Conservation (phyloP, 2,888 invertebrate species). For the Philonicus albiceps region DNA sequence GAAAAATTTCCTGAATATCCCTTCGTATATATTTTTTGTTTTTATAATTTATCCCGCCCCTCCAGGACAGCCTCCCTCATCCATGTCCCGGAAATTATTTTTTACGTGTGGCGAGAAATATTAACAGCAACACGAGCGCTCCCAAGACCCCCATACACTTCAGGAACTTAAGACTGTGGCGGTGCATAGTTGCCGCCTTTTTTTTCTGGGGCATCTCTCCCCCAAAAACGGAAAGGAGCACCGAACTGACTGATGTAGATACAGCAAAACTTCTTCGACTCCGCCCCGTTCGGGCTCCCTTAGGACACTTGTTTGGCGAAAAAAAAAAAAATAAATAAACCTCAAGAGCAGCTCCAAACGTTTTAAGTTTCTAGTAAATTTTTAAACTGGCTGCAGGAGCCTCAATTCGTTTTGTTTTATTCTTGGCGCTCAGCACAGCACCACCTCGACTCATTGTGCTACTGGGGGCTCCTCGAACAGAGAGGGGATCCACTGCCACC, state of each 20-base stretch:
- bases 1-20: neutral
- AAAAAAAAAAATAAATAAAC: neutral
- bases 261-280: neutral
- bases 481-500: neutral
- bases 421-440: neutral
- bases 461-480: neutral
- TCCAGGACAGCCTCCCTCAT: neutral
- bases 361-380: neutral
- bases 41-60: neutral
- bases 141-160: neutral
- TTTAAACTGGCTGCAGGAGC: neutral
- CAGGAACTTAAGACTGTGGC: neutral
- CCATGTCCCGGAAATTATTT: neutral
- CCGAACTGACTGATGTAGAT: neutral
- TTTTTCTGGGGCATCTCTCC: neutral
- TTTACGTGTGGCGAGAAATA: neutral
- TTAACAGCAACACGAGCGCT: neutral
- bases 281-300: neutral
- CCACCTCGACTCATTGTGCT: neutral
- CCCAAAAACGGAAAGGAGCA: neutral
- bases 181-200: neutral
- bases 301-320: neutral
- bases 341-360: neutral
- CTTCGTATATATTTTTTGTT: neutral
- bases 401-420: neutral